phyloP scores from a whole-genome alignment of 2,797 vertebrate species.

The Thripadectes ignobilis region DNA sequence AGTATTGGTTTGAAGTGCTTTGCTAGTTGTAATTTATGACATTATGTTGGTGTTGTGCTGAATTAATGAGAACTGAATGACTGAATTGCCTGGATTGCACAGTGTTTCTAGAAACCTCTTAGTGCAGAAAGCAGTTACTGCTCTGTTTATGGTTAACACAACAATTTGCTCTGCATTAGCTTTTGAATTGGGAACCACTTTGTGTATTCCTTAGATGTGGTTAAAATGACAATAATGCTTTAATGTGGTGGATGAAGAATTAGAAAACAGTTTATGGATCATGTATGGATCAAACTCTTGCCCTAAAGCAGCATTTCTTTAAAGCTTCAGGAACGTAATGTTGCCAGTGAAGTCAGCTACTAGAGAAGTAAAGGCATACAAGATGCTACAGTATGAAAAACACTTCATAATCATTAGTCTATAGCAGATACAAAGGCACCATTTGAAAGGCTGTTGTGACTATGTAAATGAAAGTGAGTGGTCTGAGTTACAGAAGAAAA shows the following conservation, averaged over 20 bases:
- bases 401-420: background rate
- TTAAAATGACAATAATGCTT: background rate
- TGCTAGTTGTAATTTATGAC: background rate
- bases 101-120: background rate
- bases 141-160: background rate
- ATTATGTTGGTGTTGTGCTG: background rate
- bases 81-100: background rate
- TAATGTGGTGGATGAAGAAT: background rate
- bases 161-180: background rate
- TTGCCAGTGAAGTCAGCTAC: background rate
- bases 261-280: background rate
- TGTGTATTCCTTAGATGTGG: background rate
- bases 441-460: background rate
- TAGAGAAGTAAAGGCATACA: background rate
- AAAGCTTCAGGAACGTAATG: background rate
- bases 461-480: background rate
- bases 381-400: background rate
- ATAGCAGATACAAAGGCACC: background rate
- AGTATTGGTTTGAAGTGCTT: background rate
- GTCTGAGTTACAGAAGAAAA: background rate
- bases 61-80: background rate
- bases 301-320: background rate
- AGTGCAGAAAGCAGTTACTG: background rate
- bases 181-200: background rate
- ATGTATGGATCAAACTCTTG: background rate